These are phyloP conservation scores for Glaucidium brasilianum DNA, from an alignment of 2,113 vertebrate genomes.

Conservation along the genomic window DNA sequence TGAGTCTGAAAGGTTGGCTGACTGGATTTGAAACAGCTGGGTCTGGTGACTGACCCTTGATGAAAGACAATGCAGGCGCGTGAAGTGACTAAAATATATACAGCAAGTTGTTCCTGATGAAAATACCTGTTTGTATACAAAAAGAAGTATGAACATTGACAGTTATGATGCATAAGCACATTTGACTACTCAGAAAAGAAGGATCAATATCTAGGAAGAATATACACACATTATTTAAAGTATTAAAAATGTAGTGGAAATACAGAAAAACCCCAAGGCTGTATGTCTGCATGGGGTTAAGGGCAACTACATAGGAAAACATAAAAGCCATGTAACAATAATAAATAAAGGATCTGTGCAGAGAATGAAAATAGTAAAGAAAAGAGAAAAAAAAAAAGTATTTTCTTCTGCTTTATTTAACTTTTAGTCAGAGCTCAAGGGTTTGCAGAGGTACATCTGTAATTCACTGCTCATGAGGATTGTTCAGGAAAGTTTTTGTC, in stretches of 20 bases:
- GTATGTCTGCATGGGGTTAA: neutral
- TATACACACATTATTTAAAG: neutral
- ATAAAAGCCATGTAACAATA: neutral
- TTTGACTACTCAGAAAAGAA: neutral
- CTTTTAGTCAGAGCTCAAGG: neutral
- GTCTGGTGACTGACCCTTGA: neutral
- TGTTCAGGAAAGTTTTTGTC: neutral
- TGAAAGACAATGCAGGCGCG: neutral
- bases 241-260: neutral
- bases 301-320: neutral
- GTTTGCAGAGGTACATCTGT: neutral
- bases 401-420: slow-evolving; percentile 43
- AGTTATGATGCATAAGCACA: neutral
- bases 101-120: neutral
- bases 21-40: neutral
- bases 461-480: slow-evolving; percentile 35
- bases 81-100: neutral
- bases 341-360: neutral
- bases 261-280: neutral
- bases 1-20: neutral
- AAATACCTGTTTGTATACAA: neutral
- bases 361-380: neutral
- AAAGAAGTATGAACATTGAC: neutral
- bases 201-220: neutral
- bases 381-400: neutral